phyloP scores from a whole-genome alignment of 2,888 invertebrate genomes.

The Emmelina monodactyla region DNA sequence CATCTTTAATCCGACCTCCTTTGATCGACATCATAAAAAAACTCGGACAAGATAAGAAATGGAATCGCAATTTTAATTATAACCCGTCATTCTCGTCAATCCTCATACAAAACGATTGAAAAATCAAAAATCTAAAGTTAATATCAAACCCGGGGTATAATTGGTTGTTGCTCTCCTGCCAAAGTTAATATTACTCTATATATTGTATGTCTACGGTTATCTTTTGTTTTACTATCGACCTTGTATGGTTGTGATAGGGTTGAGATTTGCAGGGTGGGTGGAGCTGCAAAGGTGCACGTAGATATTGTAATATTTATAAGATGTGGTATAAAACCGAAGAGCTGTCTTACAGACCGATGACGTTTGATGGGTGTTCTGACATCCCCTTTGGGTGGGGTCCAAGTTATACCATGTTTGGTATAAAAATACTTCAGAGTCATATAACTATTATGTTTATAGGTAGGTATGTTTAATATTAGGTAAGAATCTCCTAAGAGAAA shows the following conservation, averaged over 20 bases:
- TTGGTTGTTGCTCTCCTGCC: slow-evolving; percentile 46
- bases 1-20: neutral
- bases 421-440: too few relatives aligned
- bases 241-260: too few relatives aligned
- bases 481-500: too few relatives aligned
- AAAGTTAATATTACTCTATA: slow-evolving; percentile 10
- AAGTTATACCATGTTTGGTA: too few relatives aligned
- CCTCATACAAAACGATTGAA: slow-evolving; percentile 52
- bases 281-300: slow-evolving; percentile 21
- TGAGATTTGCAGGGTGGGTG: neutral
- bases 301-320: slow-evolving; percentile 62
- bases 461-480: too few relatives aligned
- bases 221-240: too few relatives aligned
- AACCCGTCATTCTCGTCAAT: slow-evolving; percentile 41
- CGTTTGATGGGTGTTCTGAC: slow-evolving; percentile 63
- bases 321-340: slow-evolving; percentile 50
- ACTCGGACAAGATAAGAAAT: slow-evolving; percentile 20
- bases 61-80: slow-evolving; percentile 61
- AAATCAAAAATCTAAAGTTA: slow-evolving; percentile 57
- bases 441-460: too few relatives aligned
- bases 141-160: slow-evolving; percentile 59
- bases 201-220: too few relatives aligned
- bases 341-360: slow-evolving; percentile 61
- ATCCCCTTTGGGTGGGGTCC: slow-evolving; percentile 32
- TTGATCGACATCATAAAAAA: slow-evolving; percentile 1